Base-by-base conservation (phyloP, 2,888 invertebrate genomes). In the Andrena bicolor region DNA sequence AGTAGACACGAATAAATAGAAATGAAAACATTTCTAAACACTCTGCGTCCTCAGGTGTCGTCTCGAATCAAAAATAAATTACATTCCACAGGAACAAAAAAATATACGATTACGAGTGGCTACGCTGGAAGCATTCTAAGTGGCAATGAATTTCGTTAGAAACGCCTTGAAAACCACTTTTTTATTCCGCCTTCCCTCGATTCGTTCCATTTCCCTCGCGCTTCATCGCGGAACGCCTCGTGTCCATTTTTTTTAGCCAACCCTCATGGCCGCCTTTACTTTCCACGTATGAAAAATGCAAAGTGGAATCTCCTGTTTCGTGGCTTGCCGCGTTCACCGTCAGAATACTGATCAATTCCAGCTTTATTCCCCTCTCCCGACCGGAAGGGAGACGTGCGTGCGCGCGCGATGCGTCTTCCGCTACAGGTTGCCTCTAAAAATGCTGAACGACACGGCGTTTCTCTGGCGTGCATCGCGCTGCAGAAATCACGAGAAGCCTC, bases 371-470 rank as follows among this genome's bases (percentile, higher is more conserved):
- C 0, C 13, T 13, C 7, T 20, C 3, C 20, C 30, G 5, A 0
- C 35, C 30, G 13, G 61, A 23, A 26, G 20, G 41, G 41, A 41
- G 41, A 58, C 20, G 48, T 28, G 26, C 58, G 30, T 20, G 60
- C 23, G 26, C 1, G 26, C 13, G 8, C 8, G 65, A 41, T 26
- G 30, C 48, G 71, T 73, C 16, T 48, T 32, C 20, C 32, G 51
- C 74, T 61, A 72, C 76, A 72, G 53, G 73, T 76, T 76, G 76
- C 56, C 41, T 61, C n/a, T 76, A 72, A 48, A 76, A 48, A 72
- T 63, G 63, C 23, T 51, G 28, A 51, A 56, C n/a, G 61, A 4
- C 61, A 28, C 10, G 5, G 20, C 16, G 49, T 2, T 26, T 26
- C 35, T 13, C 10, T 6, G 23, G 7, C 56, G 56, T 26, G 56